Evolutionary conservation across 2,113 vertebrate species (phyloP), one percentile per base, ranked within the genome.

Genomic region (Psettodes erumei): DNA sequence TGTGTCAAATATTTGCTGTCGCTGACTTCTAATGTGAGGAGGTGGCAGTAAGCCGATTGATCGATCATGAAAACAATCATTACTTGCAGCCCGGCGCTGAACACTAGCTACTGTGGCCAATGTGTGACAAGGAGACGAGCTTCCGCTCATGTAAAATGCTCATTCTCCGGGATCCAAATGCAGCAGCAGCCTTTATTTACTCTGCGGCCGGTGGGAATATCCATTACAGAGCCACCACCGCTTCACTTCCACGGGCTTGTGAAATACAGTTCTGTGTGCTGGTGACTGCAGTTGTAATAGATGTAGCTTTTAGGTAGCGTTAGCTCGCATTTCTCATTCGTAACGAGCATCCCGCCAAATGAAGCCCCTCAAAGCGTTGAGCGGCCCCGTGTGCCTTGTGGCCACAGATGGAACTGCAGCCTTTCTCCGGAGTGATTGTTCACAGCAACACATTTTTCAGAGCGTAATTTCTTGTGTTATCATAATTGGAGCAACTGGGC

Each of bases 351-450:
- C 8, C 19, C 15, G 6, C 5, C 7, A 47, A 28, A 25, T 2
- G 8, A 2, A 21, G 30, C 19, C 3, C 21, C 11, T 8, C n/a
- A 50, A 40, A 27, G 23, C 12, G 0, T 9, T 8, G 2, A 13
- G 32, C 27, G 21, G 1, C 2, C 7, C 9, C 27, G 10, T 30
- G 5, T 19, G 35, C 15, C 0, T 18, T 2, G 19, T 33, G 53
- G 66, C 9, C 40, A 69, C 27, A 69, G 27, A 1, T 45, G 51
- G 66, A 43, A 23, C 18, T 69, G 51, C 13, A 53, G n/a, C n/a
- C n/a, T n/a, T n/a, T n/a, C n/a, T n/a, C n/a, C n/a, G n/a, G n/a
- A n/a, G n/a, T n/a, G n/a, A n/a, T n/a, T n/a, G n/a, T n/a, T n/a
- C n/a, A n/a, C n/a, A n/a, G n/a, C n/a, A n/a, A 47, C n/a, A 47